These are phyloP conservation scores for Drosophila nannoptera DNA, from an alignment of 1,140 invertebrate species.

Conservation along the genomic window DNA sequence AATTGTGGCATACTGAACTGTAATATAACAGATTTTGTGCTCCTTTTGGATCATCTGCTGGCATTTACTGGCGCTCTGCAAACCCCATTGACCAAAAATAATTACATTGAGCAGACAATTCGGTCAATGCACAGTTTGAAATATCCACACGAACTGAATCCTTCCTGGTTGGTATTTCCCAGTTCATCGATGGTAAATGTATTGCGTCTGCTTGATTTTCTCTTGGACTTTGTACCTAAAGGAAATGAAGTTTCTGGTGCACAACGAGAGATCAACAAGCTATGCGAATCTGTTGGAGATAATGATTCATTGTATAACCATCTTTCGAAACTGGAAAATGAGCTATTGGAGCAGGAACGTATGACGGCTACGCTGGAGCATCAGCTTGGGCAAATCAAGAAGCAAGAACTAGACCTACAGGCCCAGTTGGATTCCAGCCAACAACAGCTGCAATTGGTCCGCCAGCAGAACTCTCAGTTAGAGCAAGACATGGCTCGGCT, in stretches of 20 bases:
- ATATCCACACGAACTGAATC: conserved; percentile 33
- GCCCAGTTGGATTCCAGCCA: too few relatives aligned
- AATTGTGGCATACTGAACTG: conserved; percentile 24
- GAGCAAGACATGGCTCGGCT: too few relatives aligned
- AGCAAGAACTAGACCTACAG: too few relatives aligned
- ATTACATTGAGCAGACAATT: conserved; percentile 30
- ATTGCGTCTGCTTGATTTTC: conserved; percentile 42
- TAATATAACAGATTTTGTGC: conserved; percentile 43
- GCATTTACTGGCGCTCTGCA: conserved; percentile 4
- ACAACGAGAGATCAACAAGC: background rate
- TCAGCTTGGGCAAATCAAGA: too few relatives aligned
- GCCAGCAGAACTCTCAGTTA: too few relatives aligned
- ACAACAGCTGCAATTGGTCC: too few relatives aligned
- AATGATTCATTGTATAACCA: too few relatives aligned
- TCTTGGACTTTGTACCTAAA: conserved; percentile 34
- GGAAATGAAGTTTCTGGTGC: background rate
- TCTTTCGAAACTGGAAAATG: too few relatives aligned
- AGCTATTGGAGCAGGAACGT: too few relatives aligned
- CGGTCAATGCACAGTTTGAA: conserved; percentile 32
- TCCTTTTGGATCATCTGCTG: conserved; percentile 28
- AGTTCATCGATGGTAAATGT: conserved; percentile 18
- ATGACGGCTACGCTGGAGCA: too few relatives aligned
- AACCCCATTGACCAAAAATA: conserved; percentile 13
- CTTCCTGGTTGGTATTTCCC: conserved; percentile 32
- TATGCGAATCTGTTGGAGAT: too few relatives aligned